A percentile compares a stretch with the other conserved stretches of the same genome.
Evolutionary conservation across 2,888 invertebrate species (phyloP).

Genomic region (Agrilus cyanescens): DNA sequence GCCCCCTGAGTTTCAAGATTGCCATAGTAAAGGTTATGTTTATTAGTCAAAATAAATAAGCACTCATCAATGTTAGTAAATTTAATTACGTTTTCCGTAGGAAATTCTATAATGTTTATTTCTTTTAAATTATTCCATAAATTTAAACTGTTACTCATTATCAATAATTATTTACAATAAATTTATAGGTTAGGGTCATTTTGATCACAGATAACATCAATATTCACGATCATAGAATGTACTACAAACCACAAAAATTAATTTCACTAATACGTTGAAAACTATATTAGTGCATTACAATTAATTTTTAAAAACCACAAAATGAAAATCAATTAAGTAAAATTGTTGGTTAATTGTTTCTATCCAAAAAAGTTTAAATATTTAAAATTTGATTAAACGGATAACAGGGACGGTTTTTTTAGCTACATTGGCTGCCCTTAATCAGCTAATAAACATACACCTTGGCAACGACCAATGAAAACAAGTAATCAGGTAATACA

Average conservation of each 20-base stretch:
- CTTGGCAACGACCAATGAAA: conserved; percentile 16
- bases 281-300: no score
- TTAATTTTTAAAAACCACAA: no score
- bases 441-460: neutral
- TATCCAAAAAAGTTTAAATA: no score
- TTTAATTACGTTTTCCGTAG: conserved; percentile 31
- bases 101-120: conserved; percentile 25
- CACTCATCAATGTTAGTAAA: conserved; percentile 36
- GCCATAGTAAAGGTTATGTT: conserved; percentile 36
- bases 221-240: no score
- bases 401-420: no score
- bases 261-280: no score
- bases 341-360: no score
- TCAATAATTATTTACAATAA: neutral
- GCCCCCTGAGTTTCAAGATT: conserved; percentile 27
- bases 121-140: conserved; percentile 26
- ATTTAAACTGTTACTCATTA: conserved; percentile 13
- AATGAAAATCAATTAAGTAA: no score
- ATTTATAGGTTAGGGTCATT: neutral
- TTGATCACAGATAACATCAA: no score
- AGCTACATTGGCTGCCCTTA: no score
- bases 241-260: no score
- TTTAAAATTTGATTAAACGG: no score
- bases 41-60: conserved; percentile 36
- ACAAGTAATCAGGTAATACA: conserved; percentile 11